These are phyloP conservation scores for Parotia lawesii DNA, from an alignment of 2,113 vertebrate species.

Conservation along the genomic window DNA sequence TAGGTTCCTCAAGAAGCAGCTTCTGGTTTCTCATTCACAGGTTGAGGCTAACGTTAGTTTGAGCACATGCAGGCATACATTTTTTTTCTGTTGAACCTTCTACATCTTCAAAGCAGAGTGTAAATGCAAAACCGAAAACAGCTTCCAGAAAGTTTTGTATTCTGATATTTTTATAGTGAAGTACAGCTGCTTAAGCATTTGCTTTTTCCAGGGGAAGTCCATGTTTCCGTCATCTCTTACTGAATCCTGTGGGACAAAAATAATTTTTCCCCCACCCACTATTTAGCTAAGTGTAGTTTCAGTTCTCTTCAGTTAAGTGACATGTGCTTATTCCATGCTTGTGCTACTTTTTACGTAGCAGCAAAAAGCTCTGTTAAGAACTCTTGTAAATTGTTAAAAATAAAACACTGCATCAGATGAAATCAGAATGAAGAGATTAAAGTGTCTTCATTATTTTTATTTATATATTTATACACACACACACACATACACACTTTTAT, in stretches of 20 bases:
- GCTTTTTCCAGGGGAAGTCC: constrained; percentile 61
- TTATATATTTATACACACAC: background rate
- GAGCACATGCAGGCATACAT: background rate
- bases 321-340: background rate
- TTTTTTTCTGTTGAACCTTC: background rate
- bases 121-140: background rate
- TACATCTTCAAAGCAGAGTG: background rate
- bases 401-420: background rate
- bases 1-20: background rate
- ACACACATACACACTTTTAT: too few relatives aligned
- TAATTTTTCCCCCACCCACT: constrained; percentile 52
- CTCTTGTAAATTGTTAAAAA: background rate
- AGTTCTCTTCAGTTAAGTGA: constrained; percentile 22
- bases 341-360: background rate
- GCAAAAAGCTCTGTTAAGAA: background rate
- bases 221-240: constrained; percentile 51
- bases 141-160: constrained; percentile 1
- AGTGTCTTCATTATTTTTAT: background rate
- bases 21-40: background rate
- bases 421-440: background rate
- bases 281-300: constrained; percentile 45
- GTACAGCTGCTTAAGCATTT: constrained; percentile 34
- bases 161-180: constrained; percentile 6
- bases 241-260: constrained; percentile 61
- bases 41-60: background rate